Conservation (phyloP, 2,888 invertebrate genomes). For the Drosophila neotestacea region DNA sequence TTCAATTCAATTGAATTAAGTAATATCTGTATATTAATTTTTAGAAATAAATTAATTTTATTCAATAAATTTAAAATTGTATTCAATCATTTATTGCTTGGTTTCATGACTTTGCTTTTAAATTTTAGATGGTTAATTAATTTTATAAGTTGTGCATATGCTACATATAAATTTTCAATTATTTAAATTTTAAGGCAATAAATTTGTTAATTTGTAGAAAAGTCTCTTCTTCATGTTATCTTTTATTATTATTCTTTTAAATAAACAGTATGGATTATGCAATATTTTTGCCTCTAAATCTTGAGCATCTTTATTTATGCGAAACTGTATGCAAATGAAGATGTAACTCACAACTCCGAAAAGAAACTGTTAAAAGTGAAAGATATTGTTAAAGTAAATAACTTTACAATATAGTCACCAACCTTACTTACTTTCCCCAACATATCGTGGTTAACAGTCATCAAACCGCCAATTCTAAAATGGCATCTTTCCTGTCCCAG, state of each 20-base stretch:
- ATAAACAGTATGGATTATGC: neutral
- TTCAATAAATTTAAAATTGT: no score
- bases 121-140: no score
- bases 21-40: no score
- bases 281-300: neutral
- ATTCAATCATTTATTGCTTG: no score
- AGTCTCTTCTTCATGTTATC: neutral
- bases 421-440: constrained; percentile 54
- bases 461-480: constrained; percentile 56
- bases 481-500: constrained; percentile 57
- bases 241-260: no score
- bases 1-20: no score
- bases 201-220: neutral
- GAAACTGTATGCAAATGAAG: constrained; percentile 52
- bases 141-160: no score
- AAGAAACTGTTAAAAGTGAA: constrained; percentile 6
- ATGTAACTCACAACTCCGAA: constrained; percentile 14
- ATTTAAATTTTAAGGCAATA: no score
- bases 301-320: constrained; percentile 27
- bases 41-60: no score
- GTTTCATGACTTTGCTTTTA: no score
- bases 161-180: no score
- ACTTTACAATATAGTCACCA: neutral
- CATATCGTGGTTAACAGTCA: constrained; percentile 54
- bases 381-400: neutral